A percentile compares a stretch with the other conserved stretches of the same genome.
phyloP scores from a whole-genome alignment of 2,888 invertebrate genomes.

The Acronicta alni region DNA sequence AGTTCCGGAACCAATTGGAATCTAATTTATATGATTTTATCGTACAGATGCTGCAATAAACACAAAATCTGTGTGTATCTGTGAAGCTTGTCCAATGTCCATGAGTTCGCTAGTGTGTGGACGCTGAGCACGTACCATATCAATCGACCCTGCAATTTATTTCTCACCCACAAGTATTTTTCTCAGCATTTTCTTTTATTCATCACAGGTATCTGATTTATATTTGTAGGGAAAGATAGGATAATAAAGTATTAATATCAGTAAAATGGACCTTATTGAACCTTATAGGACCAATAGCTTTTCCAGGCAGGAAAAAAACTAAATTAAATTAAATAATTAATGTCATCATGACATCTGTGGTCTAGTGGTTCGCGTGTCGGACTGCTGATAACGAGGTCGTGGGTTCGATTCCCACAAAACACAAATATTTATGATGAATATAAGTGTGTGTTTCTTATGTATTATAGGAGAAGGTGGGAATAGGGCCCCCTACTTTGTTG shows the following conservation, averaged over 20 bases:
- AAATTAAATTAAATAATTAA: too few relatives aligned
- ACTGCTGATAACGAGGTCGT: too few relatives aligned
- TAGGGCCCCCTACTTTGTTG: too few relatives aligned
- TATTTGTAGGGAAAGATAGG: slow-evolving; percentile 19
- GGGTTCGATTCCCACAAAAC: too few relatives aligned
- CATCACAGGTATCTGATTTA: slow-evolving; percentile 26
- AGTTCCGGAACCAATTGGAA: slow-evolving; percentile 7
- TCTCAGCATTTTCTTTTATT: slow-evolving; percentile 46
- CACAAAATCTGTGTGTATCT: slow-evolving; percentile 17
- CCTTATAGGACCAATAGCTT: too few relatives aligned
- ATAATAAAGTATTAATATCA: slow-evolving; percentile 27
- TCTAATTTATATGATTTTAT: slow-evolving; percentile 17
- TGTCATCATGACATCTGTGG: too few relatives aligned
- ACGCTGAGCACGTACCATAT: slow-evolving; percentile 62
- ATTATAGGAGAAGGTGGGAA: too few relatives aligned
- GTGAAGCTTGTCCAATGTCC: slow-evolving; percentile 34
- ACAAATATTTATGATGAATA: too few relatives aligned
- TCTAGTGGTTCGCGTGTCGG: too few relatives aligned
- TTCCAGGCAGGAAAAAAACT: too few relatives aligned
- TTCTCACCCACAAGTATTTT: slow-evolving; percentile 50
- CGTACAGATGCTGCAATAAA: slow-evolving; percentile 23
- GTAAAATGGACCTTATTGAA: too few relatives aligned
- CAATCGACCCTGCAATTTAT: slow-evolving; percentile 60
- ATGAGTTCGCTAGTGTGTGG: slow-evolving; percentile 59
- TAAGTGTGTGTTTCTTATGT: too few relatives aligned